Conservation (phyloP, 2,888 invertebrate species). For the Pilophorus perplexus region DNA sequence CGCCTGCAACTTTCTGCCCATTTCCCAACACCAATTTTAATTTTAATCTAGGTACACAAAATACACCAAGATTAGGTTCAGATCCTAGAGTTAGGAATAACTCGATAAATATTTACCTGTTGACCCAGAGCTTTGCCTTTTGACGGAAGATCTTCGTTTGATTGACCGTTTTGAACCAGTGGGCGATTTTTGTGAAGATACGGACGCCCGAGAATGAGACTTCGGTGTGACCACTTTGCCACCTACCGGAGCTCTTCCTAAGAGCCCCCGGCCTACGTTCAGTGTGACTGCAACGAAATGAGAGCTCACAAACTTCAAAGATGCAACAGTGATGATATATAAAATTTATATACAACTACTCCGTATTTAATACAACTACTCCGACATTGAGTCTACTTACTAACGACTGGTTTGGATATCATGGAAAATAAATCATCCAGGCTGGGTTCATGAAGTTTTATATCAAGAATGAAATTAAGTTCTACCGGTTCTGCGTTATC, state of each 20-base stretch:
- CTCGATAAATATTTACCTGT: too few relatives aligned
- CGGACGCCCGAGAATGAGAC: not conserved
- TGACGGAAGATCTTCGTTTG: conserved; percentile 7
- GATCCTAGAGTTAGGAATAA: too few relatives aligned
- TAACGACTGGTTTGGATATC: conserved; percentile 28
- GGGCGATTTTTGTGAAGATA: not conserved
- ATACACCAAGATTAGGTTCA: too few relatives aligned
- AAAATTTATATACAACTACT: too few relatives aligned
- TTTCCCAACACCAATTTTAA: too few relatives aligned
- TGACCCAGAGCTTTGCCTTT: too few relatives aligned
- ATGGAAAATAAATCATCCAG: conserved; percentile 10
- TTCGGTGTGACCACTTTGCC: conserved; percentile 20
- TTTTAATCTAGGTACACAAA: too few relatives aligned
- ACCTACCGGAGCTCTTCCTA: conserved; percentile 5
- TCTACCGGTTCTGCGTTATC: conserved; percentile 15
- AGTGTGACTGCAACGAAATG: conserved; percentile 9
- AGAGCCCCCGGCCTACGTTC: conserved; percentile 13
- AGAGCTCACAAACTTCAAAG: not conserved
- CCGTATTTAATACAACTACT: too few relatives aligned
- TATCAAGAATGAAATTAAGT: conserved; percentile 20
- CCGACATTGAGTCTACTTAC: too few relatives aligned
- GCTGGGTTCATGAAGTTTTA: conserved; percentile 4
- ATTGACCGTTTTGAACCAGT: not conserved
- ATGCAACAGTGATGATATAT: too few relatives aligned
- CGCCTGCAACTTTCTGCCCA: too few relatives aligned